Evolutionary conservation across 1,140 invertebrate species (phyloP).

Genomic region (Gonioctena quinquepunctata): DNA sequence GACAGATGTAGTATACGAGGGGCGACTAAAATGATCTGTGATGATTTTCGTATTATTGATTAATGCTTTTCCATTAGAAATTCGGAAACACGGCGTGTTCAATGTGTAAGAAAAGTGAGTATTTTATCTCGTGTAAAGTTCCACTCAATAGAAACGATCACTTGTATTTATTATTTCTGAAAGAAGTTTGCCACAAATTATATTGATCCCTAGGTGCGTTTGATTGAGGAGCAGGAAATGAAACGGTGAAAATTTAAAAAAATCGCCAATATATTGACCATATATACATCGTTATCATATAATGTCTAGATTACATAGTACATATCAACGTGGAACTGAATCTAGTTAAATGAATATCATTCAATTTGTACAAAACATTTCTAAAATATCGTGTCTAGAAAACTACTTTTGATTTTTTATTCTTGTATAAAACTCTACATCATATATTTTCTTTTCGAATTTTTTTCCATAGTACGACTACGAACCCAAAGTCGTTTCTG

Average conservation of each 20-base stretch:
- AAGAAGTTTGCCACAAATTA: too few relatives aligned
- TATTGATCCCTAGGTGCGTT: too few relatives aligned
- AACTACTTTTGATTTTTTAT: constrained; percentile 55
- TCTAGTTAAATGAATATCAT: constrained; percentile 40
- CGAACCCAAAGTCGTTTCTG: background rate
- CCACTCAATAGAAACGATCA: too few relatives aligned
- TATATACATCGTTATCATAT: constrained; percentile 37
- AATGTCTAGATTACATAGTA: constrained; percentile 45
- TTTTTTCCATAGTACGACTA: background rate
- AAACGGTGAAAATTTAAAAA: constrained; percentile 21
- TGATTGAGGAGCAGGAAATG: too few relatives aligned
- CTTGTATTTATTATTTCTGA: too few relatives aligned
- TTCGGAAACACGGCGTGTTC: too few relatives aligned
- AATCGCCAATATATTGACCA: constrained; percentile 43
- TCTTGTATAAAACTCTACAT: constrained; percentile 49
- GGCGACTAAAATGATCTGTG: too few relatives aligned
- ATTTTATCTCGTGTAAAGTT: too few relatives aligned
- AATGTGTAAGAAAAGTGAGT: too few relatives aligned
- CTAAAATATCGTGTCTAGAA: constrained; percentile 55
- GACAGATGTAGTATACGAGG: too few relatives aligned
- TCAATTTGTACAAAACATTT: constrained; percentile 54
- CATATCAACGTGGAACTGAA: constrained; percentile 41
- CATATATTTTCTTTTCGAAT: background rate
- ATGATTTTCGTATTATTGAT: too few relatives aligned
- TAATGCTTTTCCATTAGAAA: too few relatives aligned